phyloP scores from a whole-genome alignment of 2,113 vertebrate species.

The Epinephelus fuscoguttatus region DNA sequence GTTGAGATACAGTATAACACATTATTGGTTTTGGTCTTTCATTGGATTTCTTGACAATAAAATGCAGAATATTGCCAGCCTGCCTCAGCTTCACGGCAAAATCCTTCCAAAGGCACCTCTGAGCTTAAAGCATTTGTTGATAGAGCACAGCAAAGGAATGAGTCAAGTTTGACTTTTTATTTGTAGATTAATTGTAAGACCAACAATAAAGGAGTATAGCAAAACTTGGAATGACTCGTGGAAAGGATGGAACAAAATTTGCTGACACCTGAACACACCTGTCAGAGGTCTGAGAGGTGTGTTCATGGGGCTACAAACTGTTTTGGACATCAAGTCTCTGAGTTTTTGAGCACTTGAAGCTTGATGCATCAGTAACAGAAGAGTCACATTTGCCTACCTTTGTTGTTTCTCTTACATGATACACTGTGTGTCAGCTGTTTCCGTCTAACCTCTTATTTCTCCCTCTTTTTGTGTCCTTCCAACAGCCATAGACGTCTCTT shows the following conservation, averaged over 20 bases:
- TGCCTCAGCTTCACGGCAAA: conserved; percentile 1
- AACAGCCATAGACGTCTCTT: conserved; percentile 97
- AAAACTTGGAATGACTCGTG: neutral
- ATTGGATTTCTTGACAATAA: neutral
- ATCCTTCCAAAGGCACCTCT: neutral
- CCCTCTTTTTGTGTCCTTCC: conserved; percentile 50
- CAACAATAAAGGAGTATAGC: neutral
- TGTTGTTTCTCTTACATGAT: conserved; percentile 9
- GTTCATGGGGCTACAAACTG: neutral
- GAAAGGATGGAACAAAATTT: neutral
- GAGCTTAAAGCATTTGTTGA: conserved; percentile 9
- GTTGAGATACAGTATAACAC: neutral
- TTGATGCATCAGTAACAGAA: conserved; percentile 12
- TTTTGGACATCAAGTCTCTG: neutral
- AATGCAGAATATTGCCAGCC: neutral
- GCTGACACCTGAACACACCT: neutral
- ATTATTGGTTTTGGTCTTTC: neutral
- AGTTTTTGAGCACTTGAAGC: conserved; percentile 6
- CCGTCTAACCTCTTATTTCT: conserved; percentile 19
- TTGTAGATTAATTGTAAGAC: neutral
- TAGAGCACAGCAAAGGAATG: conserved; percentile 4
- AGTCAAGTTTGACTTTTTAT: conserved; percentile 5
- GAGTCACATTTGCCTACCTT: conserved; percentile 4
- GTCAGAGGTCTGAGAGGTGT: neutral
- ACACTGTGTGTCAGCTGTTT: conserved; percentile 29